Conservation (phyloP, 1,140 invertebrate genomes). For the Andricus grossulariae region DNA sequence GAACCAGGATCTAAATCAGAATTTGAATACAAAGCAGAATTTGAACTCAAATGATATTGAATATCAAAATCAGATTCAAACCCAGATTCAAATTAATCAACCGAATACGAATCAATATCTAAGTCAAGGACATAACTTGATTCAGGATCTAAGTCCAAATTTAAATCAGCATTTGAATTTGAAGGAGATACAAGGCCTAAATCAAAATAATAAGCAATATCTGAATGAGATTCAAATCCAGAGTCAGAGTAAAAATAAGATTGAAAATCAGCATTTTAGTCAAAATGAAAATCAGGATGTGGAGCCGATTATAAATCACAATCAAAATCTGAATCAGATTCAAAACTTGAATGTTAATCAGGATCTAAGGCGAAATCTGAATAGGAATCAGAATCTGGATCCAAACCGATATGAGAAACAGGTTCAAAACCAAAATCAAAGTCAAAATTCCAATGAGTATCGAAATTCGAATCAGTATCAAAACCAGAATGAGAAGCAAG, state of each 20-base stretch:
- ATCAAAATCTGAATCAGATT: constrained; percentile 62
- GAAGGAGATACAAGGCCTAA: constrained; percentile 68
- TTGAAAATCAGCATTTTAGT: no score
- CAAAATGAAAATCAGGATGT: no score
- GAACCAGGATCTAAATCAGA: constrained; percentile 58
- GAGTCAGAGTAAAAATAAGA: no score
- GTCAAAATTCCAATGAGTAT: constrained; percentile 65
- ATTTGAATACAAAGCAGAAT: constrained; percentile 24
- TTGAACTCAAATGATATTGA: constrained; percentile 65
- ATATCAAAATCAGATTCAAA: constrained; percentile 61
- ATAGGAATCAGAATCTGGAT: constrained; percentile 58
- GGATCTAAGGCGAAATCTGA: constrained; percentile 60
- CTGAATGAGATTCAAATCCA: constrained; percentile 69
- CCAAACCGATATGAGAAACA: constrained; percentile 56
- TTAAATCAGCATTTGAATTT: constrained; percentile 55
- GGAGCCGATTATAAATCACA: no score
- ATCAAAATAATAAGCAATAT: constrained; percentile 41
- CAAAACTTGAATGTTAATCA: constrained; percentile 71
- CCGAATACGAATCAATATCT: constrained; percentile 31
- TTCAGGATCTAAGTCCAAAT: constrained; percentile 63
- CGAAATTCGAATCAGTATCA: constrained; percentile 71
- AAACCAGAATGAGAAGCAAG: constrained; percentile 62
- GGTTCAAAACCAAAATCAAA: constrained; percentile 67
- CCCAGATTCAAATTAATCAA: no score
- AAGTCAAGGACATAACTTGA: constrained; percentile 73